Conservation (phyloP, 1,140 invertebrate species). For the Manduca sexta region DNA sequence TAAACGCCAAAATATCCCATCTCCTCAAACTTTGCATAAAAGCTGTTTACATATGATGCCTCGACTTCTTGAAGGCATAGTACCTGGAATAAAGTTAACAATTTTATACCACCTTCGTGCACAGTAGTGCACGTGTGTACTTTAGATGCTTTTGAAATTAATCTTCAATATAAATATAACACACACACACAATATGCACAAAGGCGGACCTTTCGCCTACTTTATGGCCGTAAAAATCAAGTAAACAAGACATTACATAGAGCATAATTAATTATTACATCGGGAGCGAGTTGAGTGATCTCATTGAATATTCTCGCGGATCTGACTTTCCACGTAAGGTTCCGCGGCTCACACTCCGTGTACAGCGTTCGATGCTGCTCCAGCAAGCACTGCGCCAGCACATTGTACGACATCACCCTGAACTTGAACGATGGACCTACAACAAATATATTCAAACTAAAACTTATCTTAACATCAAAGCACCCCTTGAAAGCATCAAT, state of each 20-base stretch:
- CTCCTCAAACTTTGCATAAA: constrained; percentile 74
- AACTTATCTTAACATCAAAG: background rate
- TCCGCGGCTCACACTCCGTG: constrained; percentile 71
- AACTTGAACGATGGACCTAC: constrained; percentile 37
- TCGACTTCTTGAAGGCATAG: constrained; percentile 92
- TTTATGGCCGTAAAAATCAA: too few relatives aligned
- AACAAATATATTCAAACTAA: constrained; percentile 1
- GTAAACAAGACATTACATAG: too few relatives aligned
- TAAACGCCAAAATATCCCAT: constrained; percentile 78
- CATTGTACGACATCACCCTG: constrained; percentile 87
- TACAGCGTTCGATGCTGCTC: constrained; percentile 86
- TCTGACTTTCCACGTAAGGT: constrained; percentile 82
- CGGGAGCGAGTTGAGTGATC: constrained; percentile 80
- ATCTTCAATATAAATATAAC: too few relatives aligned
- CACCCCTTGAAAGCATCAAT: too few relatives aligned
- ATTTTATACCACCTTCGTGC: too few relatives aligned
- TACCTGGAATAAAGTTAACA: constrained; percentile 78
- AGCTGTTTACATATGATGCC: constrained; percentile 79
- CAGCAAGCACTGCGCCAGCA: constrained; percentile 88
- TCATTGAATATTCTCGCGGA: constrained; percentile 80
- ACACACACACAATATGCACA: too few relatives aligned
- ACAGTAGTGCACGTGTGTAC: too few relatives aligned
- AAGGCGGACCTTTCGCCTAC: too few relatives aligned
- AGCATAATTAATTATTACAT: constrained; percentile 75
- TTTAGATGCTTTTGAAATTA: too few relatives aligned